Percentiles rank a stretch among this genome's conserved stretches.
Conservation (phyloP, 2,113 vertebrate genomes). For the Lagopus leucura region DNA sequence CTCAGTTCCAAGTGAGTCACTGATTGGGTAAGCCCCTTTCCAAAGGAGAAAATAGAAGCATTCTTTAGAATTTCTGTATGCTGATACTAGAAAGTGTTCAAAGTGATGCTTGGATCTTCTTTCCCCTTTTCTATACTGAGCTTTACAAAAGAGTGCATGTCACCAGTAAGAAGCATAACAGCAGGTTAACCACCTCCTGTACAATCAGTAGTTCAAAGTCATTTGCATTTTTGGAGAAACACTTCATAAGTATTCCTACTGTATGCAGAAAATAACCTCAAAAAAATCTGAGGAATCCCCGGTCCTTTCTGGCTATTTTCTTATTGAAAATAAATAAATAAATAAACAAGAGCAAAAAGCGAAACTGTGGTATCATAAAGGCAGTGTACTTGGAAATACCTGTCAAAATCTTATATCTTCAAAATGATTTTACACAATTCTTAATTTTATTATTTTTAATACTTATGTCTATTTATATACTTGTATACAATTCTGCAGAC, state of each 20-base stretch:
- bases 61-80: neutral
- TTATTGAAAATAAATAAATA: neutral
- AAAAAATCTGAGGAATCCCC: neutral
- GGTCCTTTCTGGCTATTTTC: neutral
- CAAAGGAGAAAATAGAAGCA: neutral
- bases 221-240: neutral
- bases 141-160: neutral
- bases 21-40: neutral
- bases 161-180: neutral
- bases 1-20: conserved; percentile 13
- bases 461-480: neutral
- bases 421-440: neutral
- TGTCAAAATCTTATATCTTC: neutral
- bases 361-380: neutral
- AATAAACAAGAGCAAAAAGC: neutral
- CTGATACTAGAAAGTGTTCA: neutral
- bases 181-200: neutral
- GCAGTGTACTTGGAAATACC: neutral
- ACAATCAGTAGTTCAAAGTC: neutral
- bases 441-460: neutral
- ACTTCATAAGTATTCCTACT: neutral
- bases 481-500: neutral
- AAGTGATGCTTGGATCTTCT: neutral
- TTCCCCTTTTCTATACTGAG: neutral
- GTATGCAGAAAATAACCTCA: neutral